Evolutionary conservation across 92 coral and sea anemone species (phyloP).

Genomic region (Phenganax subtilis): DNA sequence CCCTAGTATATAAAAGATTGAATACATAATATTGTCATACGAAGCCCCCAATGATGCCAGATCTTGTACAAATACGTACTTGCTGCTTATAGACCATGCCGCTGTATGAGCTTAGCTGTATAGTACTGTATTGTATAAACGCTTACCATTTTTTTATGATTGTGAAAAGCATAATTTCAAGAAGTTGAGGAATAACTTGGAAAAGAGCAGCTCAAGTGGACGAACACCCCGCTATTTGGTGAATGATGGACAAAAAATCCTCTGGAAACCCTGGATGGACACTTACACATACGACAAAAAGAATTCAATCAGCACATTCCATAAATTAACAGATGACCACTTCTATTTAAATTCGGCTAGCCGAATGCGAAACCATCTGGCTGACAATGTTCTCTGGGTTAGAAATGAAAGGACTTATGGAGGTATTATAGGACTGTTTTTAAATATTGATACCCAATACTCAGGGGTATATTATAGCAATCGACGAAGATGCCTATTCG

Average conservation of each 20-base stretch:
- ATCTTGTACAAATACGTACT: too few relatives aligned
- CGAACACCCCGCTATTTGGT: conserved; percentile 34
- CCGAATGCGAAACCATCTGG: conserved; percentile 43
- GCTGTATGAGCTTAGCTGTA: too few relatives aligned
- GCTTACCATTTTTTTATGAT: neutral
- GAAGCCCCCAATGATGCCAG: too few relatives aligned
- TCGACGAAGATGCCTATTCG: too few relatives aligned
- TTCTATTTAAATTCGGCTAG: conserved; percentile 31
- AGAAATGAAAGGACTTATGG: too few relatives aligned
- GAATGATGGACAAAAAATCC: conserved; percentile 33
- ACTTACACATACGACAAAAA: conserved; percentile 29
- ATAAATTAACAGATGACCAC: conserved; percentile 34
- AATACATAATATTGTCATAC: too few relatives aligned
- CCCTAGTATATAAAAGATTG: too few relatives aligned
- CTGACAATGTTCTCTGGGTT: conserved; percentile 35
- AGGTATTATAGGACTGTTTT: too few relatives aligned
- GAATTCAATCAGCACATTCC: conserved; percentile 34
- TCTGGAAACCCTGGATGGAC: conserved; percentile 41
- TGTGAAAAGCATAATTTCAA: conserved; percentile 42
- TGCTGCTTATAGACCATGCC: too few relatives aligned
- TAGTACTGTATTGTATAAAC: neutral
- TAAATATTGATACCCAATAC: too few relatives aligned
- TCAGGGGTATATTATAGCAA: too few relatives aligned
- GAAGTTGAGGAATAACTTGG: conserved; percentile 39
- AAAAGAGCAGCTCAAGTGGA: conserved; percentile 40